These are phyloP conservation scores for Hydrolagus affinis DNA, from an alignment of 2,113 vertebrate genomes.

Conservation along the genomic window DNA sequence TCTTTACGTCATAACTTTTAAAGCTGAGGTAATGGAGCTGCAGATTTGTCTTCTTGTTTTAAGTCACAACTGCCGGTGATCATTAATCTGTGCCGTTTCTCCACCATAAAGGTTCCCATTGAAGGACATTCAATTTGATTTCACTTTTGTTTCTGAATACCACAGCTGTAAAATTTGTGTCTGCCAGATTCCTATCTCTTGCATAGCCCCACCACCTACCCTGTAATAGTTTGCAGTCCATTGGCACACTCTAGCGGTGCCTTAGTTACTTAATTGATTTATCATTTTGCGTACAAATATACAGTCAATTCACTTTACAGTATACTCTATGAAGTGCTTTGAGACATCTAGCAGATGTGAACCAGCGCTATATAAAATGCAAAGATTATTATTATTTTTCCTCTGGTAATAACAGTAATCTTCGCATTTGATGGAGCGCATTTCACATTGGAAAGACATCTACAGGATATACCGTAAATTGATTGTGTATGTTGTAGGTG, in stretches of 20 bases:
- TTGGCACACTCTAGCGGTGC: conserved; percentile 22
- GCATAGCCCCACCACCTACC: not conserved
- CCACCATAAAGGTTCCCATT: not conserved
- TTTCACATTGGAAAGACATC: too few species aligned
- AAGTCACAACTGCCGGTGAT: conserved; percentile 3
- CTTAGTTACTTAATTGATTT: not conserved
- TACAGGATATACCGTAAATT: too few species aligned
- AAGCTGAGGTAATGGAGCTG: not conserved
- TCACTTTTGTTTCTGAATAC: conserved; percentile 8
- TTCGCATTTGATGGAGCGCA: too few species aligned
- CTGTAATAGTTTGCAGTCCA: conserved; percentile 13
- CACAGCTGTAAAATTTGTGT: not conserved
- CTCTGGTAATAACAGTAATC: too few species aligned
- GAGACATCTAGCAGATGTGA: too few species aligned
- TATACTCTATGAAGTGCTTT: too few species aligned
- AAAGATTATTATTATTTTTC: too few species aligned
- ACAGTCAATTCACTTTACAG: too few species aligned
- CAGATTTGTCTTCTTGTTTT: not conserved
- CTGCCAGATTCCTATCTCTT: not conserved
- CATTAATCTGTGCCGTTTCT: conserved; percentile 9
- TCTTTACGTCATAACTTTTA: conserved; percentile 15
- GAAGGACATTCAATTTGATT: conserved; percentile 17
- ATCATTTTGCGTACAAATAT: too few species aligned
- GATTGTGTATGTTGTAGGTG: too few species aligned
- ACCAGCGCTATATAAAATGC: too few species aligned